A percentile compares a stretch with the other conserved stretches of the same genome.
Evolutionary conservation across 1,140 invertebrate species (phyloP).

Genomic region (Ectropis grisescens): DNA sequence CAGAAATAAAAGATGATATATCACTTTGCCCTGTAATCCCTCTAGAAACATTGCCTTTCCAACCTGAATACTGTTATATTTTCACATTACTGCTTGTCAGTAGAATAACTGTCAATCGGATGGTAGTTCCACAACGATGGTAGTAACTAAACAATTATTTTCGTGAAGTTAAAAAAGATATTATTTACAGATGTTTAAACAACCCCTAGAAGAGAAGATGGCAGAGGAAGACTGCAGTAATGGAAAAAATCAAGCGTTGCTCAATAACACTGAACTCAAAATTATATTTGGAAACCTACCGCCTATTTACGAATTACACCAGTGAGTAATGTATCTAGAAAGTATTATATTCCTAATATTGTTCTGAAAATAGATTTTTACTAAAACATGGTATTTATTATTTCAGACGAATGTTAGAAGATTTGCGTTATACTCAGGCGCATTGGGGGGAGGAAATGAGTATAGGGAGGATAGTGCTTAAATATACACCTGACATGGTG

Average conservation of each 20-base stretch:
- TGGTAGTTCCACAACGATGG: background rate
- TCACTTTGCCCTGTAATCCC: too few relatives aligned
- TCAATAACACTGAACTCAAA: constrained; percentile 94
- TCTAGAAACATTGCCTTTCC: too few relatives aligned
- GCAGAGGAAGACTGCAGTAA: constrained; percentile 72
- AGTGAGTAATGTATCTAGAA: constrained; percentile 50
- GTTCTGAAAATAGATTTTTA: background rate
- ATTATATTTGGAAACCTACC: constrained; percentile 97
- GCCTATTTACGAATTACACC: constrained; percentile 93
- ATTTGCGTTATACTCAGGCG: constrained; percentile 78
- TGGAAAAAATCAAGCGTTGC: constrained; percentile 74
- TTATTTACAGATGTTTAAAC: constrained; percentile 88
- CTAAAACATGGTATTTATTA: background rate
- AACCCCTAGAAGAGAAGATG: constrained; percentile 89
- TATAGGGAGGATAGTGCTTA: constrained; percentile 90
- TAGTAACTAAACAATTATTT: constrained; percentile 3
- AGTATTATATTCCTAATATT: constrained; percentile 1
- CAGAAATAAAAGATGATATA: too few relatives aligned
- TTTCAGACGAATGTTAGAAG: constrained; percentile 77
- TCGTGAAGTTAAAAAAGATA: too few relatives aligned
- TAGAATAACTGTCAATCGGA: too few relatives aligned
- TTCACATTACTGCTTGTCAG: too few relatives aligned
- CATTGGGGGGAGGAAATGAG: constrained; percentile 88
- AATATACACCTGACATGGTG: constrained; percentile 84
- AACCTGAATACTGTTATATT: too few relatives aligned